Evolutionary conservation across 2,113 vertebrate species (phyloP).

Genomic region (Ivindomyrus marchei): DNA sequence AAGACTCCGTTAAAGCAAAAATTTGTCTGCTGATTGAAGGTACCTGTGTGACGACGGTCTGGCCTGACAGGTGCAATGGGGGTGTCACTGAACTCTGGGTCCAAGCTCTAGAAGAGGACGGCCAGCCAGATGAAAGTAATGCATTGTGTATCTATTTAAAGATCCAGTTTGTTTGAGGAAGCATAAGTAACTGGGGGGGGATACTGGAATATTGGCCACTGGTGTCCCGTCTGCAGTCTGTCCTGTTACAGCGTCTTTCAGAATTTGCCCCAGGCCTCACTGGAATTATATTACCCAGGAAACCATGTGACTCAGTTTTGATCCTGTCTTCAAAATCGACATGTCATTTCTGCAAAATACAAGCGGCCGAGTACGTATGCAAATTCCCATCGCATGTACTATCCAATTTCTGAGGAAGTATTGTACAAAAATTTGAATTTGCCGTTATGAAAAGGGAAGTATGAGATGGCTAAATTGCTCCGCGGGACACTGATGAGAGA

Average conservation of each 20-base stretch:
- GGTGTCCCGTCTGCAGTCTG: not conserved
- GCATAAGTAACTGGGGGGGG: not conserved
- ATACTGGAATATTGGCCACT: not conserved
- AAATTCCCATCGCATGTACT: conserved; percentile 8
- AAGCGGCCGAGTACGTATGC: not conserved
- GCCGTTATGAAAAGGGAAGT: conserved; percentile 16
- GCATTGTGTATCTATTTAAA: not conserved
- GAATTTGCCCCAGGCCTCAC: not conserved
- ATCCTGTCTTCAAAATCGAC: not conserved
- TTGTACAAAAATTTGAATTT: conserved; percentile 12
- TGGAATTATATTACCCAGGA: not conserved
- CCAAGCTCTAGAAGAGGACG: not conserved
- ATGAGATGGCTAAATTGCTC: conserved; percentile 15
- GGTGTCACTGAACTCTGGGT: not conserved
- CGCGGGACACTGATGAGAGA: conserved; percentile 17
- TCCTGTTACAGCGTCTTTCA: not conserved
- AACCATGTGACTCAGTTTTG: not conserved
- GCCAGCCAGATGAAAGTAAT: not conserved
- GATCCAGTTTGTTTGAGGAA: not conserved
- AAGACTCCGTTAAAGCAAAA: not conserved
- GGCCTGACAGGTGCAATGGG: not conserved
- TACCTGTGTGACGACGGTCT: not conserved
- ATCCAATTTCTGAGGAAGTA: conserved; percentile 15
- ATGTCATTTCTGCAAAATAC: not conserved
- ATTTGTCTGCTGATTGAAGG: not conserved